Base-by-base conservation (phyloP, 2,797 vertebrate genomes). In the Danionella dracula region DNA sequence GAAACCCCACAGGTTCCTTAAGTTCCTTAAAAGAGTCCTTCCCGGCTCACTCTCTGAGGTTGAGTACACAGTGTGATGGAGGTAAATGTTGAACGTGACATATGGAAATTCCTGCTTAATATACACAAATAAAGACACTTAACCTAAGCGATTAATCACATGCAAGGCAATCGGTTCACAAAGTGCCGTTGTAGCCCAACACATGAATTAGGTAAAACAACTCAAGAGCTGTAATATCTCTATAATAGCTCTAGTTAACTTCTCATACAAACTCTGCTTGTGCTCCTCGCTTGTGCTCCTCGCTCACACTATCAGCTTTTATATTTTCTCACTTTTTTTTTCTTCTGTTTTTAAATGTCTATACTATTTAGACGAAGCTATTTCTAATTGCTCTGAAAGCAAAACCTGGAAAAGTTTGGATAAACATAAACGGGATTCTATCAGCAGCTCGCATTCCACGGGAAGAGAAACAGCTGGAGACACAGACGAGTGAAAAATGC, bases 241-340 rank as follows among this genome's bases (percentile, higher is more conserved):
- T 55, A 82, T 76, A 78, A 82, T 72, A 69, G 70, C 56, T 76
- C 63, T 55, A 82, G 78, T 82, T 78, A 72, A 73, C 72, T 83
- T 70, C 80, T 72, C 70, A 72, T 6, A 49, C 23, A n/a, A n/a
- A n/a, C n/a, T n/a, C n/a, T n/a, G n/a, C n/a, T n/a, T n/a, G n/a
- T n/a, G n/a, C n/a, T n/a, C n/a, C n/a, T n/a, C n/a, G n/a, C n/a
- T n/a, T n/a, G n/a, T n/a, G n/a, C n/a, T n/a, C n/a, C n/a, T n/a
- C n/a, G n/a, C n/a, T n/a, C n/a, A n/a, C n/a, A n/a, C n/a, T n/a
- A n/a, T n/a, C n/a, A n/a, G n/a, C n/a, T n/a, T n/a, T n/a, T n/a
- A n/a, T n/a, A n/a, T n/a, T n/a, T n/a, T n/a, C n/a, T n/a, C n/a
- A n/a, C n/a, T n/a, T n/a, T n/a, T n/a, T n/a, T n/a, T n/a, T n/a